These are phyloP conservation scores for Aphaenogaster floridana DNA, from an alignment of 1,140 invertebrate species.

Conservation along the genomic window DNA sequence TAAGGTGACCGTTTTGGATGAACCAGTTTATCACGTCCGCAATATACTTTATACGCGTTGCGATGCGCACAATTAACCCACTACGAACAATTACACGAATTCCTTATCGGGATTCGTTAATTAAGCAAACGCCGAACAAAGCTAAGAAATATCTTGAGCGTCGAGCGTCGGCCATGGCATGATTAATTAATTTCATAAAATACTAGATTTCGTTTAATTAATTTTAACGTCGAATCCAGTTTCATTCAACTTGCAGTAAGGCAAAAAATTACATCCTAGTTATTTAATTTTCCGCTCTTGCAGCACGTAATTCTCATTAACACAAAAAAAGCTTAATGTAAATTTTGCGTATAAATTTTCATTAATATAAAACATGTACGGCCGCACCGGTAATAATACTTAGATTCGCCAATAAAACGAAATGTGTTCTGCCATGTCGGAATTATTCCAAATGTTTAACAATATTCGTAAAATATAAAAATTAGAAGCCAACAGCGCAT, in stretches of 20 bases:
- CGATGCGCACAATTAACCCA: constrained; percentile 14
- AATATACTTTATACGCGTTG: neutral
- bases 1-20: neutral
- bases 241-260: constrained; percentile 14
- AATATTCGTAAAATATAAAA: neutral
- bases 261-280: neutral
- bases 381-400: too few relatives aligned
- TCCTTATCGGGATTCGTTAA: constrained; percentile 38
- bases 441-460: neutral
- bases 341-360: neutral
- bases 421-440: neutral
- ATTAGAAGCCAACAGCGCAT: neutral
- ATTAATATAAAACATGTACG: neutral
- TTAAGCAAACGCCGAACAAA: constrained; percentile 2
- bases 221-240: constrained; percentile 30
- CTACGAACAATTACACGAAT: constrained; percentile 14
- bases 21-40: constrained; percentile 7
- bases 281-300: constrained; percentile 29
- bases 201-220: constrained; percentile 46
- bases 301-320: constrained; percentile 28
- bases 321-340: neutral
- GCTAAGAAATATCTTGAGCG: constrained; percentile 15
- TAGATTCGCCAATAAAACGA: neutral
- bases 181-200: constrained; percentile 51
- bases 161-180: neutral